Evolutionary conservation across 1,140 invertebrate genomes (phyloP), one percentile per base, ranked within the genome.

Genomic region (Ceratitis capitata): DNA sequence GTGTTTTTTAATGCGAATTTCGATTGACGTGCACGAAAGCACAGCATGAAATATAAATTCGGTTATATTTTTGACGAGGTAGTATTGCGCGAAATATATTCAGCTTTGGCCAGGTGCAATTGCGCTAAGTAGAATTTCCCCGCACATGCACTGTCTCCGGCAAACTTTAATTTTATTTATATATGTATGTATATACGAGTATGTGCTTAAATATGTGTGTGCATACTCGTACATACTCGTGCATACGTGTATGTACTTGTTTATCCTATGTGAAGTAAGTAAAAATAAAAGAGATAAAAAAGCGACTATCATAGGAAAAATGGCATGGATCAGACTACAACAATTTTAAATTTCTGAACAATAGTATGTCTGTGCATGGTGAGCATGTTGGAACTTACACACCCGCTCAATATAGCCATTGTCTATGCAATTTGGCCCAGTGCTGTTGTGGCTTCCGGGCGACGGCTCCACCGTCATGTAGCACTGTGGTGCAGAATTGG

Each of bases 11-110:
- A 61, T 29, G 26, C 26, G 58, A 32, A 29, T 51, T 49, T 51
- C 82, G 82, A 45, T 49, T 83, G 82, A 83, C 82, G 47, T 83
- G 23, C 82, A 83, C 42, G 39, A 83, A 83, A 83, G 29, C 82
- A 83, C 82, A 51, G 82, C 23, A 83, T 83, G 45, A 83, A 83
- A 83, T 83, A 83, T 83, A 83, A 83, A 53, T 83, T 83, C 82
- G 49, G 47, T 83, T 83, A 29, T 85, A 84, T 82, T 87, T 87
- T 87, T 61, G 58, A 61, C 58, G 58, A 61, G 26, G 23, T 47
- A n/a, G n/a, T 61, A 61, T 61, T 12, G 58, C 58, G 7, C 58
- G 12, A 61, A 61, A 32, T 9, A 61, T 61, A 61, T 32, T 12
- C 26, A 61, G 26, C 23, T 3, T 61, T 61, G 58, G 58, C 58